Conservation (phyloP, 2,888 invertebrate species). For the Aradus depressus region DNA sequence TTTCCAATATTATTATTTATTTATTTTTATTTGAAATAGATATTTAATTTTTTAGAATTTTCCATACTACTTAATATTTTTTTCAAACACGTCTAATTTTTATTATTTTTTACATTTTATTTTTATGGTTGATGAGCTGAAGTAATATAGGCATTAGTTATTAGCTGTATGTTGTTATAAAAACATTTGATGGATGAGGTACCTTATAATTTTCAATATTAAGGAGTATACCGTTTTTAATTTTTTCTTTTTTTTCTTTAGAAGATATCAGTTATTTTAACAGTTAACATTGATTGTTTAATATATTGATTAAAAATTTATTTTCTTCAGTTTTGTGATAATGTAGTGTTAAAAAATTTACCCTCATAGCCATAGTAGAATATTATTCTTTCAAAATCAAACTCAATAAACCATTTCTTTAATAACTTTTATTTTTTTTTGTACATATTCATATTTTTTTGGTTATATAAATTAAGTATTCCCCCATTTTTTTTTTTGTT, state of each 20-base stretch:
- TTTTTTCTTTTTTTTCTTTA: slow-evolving; percentile 15
- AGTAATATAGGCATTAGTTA: slow-evolving; percentile 8
- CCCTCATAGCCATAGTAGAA: slow-evolving; percentile 4
- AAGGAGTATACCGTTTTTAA: slow-evolving; percentile 14
- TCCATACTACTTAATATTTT: not conserved
- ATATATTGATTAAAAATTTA: not conserved
- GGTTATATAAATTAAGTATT: not conserved
- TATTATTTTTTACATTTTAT: slow-evolving; percentile 1
- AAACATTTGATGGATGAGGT: slow-evolving; percentile 15
- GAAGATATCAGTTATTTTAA: slow-evolving; percentile 11
- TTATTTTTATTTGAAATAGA: not conserved
- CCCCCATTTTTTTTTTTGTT: not conserved
- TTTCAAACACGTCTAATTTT: not conserved
- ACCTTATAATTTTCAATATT: slow-evolving; percentile 17
- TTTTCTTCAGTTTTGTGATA: slow-evolving; percentile 15
- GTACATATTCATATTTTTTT: not conserved
- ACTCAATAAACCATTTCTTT: not conserved
- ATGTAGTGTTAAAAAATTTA: slow-evolving; percentile 7
- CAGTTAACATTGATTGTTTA: not conserved
- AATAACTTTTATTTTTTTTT: not conserved
- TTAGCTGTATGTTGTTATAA: slow-evolving; percentile 12
- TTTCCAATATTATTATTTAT: not conserved
- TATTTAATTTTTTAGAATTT: not conserved
- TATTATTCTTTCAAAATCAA: not conserved
- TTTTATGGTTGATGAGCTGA: slow-evolving; percentile 7